Evolutionary conservation across 2,113 vertebrate species (phyloP), one percentile per base, ranked within the genome.

Genomic region (Laticauda laticaudata): DNA sequence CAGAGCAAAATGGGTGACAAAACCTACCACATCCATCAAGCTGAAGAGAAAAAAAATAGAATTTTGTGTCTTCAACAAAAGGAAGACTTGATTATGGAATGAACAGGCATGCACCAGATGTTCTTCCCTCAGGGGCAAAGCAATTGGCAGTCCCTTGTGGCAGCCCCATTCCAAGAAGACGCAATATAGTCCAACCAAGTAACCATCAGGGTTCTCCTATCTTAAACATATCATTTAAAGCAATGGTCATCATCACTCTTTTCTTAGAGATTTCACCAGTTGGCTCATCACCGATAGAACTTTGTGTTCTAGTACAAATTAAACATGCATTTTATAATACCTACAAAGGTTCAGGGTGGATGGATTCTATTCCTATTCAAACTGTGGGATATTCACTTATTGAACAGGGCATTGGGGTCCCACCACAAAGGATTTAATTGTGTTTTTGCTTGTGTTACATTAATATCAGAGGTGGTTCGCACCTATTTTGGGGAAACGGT

Each of bases 241-340:
- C 87, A 88, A 24, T 26, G 48, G 29, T 39, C 34, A 91, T 92
- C 89, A 57, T 29, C 54, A 90, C 92, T 92, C 45, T 94, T 93
- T 55, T 91, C 90, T 94, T 93, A 94, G 91, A 96, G 95, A 93
- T 93, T 94, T 95, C 96, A 69, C 14, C 29, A 69, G 14, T 15
- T 69, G 93, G 95, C 92, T 92, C 94, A 94, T 87, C 45, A 90
- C n/a, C 90, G 92, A 93, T 95, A 93, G 94, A 94, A 94, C 12
- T 93, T 95, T 51, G 92, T 94, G 11, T 93, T 95, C 26, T 91
- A 91, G 85, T 92, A 95, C 87, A 90, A 96, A 91, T 0, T 95
- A 92, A 26, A 3, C 0, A 91, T 93, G 95, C 26, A 29, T 54
- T 95, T 87, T 81, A 95, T 93, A 92, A 87, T 51, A 20, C 86